Base-by-base conservation (phyloP, 1,140 invertebrate species). In the Sitobion miscanthi region DNA sequence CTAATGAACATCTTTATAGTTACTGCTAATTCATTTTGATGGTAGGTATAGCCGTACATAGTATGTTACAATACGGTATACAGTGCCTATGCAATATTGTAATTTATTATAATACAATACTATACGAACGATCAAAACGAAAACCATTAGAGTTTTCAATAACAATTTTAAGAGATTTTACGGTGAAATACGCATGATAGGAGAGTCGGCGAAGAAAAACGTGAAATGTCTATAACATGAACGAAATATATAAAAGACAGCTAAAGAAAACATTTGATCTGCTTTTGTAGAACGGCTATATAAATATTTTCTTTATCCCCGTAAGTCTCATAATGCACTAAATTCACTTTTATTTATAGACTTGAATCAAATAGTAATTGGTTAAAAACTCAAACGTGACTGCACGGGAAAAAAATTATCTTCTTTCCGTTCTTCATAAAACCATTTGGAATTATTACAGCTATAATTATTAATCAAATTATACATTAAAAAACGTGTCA, bases 261-360 rank as follows among this genome's bases (percentile, higher is more conserved):
- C 23, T 5, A 85, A 87, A 87, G 45, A 35, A 49, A 49, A 49
- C 86, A 88, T 88, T 88, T 88, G 86, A 49, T 49, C 47, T 49
- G n/a, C 30, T 49, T 49, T 88, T 49, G 47, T 88, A 4, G 2
- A 52, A 49, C n/a, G n/a, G 83, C 38, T 87, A 7, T 57, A 23
- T 11, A 57, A 89, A 89, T 88, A 35, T 35, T 47, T 9, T 54
- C 20, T 88, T 52, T 35, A 88, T 86, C 23, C 42, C 45, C 11
- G 35, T 21, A n/a, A 23, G 21, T 42, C 20, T 21, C 2, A 52
- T 35, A 49, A 35, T 88, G 30, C 20, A 23, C 20, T 88, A 88
- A 87, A 87, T 52, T 52, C 17, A n/a, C 47, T 52, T 88, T 52
- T 35, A 20, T 35, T n/a, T 49, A 49, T 47, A 49, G 30, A 87